phyloP scores from a whole-genome alignment of 2,888 invertebrate species.

The Parnassius mnemosyne region DNA sequence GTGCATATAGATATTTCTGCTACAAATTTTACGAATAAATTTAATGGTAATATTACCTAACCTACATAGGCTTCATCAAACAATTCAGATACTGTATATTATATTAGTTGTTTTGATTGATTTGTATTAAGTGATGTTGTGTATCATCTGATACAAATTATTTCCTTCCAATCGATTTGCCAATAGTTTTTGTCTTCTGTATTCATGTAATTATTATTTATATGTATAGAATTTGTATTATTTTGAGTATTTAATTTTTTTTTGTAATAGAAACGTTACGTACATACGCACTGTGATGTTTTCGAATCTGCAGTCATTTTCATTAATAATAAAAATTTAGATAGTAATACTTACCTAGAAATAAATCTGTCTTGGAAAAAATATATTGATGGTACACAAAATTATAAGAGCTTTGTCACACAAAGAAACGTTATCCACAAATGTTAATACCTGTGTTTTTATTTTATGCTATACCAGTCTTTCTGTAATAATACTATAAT shows the following conservation, averaged over 20 bases:
- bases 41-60: not conserved
- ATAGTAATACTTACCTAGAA: not conserved
- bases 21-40: not conserved
- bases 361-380: too few species aligned
- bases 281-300: conserved; percentile 8
- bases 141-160: conserved; percentile 10
- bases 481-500: not conserved
- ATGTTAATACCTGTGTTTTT: too few species aligned
- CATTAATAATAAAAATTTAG: too few species aligned
- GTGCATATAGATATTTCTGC: conserved; percentile 16
- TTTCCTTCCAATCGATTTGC: not conserved
- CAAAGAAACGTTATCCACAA: too few species aligned
- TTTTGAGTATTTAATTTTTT: not conserved
- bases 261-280: not conserved
- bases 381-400: too few species aligned
- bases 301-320: not conserved
- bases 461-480: too few species aligned
- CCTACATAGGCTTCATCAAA: not conserved
- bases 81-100: not conserved
- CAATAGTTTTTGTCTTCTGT: too few species aligned
- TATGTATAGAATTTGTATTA: too few species aligned
- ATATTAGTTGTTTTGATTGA: not conserved
- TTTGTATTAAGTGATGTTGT: conserved; percentile 12
- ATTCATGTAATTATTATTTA: too few species aligned
- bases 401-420: too few species aligned